Evolutionary conservation across 2,113 vertebrate genomes (phyloP).

Genomic region (Platichthys stellatus): DNA sequence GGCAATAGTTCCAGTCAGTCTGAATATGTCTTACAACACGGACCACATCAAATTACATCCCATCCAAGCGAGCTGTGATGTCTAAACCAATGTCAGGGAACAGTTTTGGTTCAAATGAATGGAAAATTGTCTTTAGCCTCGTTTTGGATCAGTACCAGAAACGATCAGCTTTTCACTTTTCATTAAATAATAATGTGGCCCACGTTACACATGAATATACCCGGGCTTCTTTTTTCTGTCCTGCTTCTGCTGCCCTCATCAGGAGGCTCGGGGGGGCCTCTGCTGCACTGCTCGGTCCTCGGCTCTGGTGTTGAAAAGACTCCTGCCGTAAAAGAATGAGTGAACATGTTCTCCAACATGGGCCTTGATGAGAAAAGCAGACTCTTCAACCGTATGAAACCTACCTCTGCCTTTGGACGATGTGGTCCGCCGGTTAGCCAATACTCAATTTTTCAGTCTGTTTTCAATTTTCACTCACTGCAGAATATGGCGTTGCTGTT

Average conservation of each 20-base stretch:
- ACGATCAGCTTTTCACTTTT: slow-evolving; percentile 55
- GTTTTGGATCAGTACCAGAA: slow-evolving; percentile 33
- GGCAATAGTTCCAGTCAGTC: slow-evolving; percentile 62
- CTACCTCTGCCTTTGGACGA: slow-evolving; percentile 47
- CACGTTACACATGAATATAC: slow-evolving; percentile 50
- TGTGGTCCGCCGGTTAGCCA: slow-evolving; percentile 52
- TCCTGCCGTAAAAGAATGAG: slow-evolving; percentile 59
- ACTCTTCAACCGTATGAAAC: slow-evolving; percentile 47
- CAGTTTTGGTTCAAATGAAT: slow-evolving; percentile 25
- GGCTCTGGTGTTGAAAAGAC: slow-evolving; percentile 64
- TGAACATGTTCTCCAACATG: slow-evolving; percentile 67
- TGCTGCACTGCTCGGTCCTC: slow-evolving; percentile 30
- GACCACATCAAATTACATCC: slow-evolving; percentile 51
- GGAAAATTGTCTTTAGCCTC: slow-evolving; percentile 53
- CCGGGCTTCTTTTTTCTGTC: slow-evolving; percentile 20
- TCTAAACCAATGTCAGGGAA: slow-evolving; percentile 41
- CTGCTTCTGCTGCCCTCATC: slow-evolving; percentile 73
- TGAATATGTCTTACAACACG: slow-evolving; percentile 43
- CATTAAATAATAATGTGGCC: slow-evolving; percentile 31
- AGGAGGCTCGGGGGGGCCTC: slow-evolving; percentile 55
- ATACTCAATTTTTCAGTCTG: slow-evolving; percentile 62
- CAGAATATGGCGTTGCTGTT: slow-evolving; percentile 23
- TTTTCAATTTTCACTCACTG: slow-evolving; percentile 67
- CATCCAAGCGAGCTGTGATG: slow-evolving; percentile 7
- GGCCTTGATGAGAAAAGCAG: slow-evolving; percentile 73